phyloP scores from a whole-genome alignment of 1,140 invertebrate genomes.

The Chymomyza costata region DNA sequence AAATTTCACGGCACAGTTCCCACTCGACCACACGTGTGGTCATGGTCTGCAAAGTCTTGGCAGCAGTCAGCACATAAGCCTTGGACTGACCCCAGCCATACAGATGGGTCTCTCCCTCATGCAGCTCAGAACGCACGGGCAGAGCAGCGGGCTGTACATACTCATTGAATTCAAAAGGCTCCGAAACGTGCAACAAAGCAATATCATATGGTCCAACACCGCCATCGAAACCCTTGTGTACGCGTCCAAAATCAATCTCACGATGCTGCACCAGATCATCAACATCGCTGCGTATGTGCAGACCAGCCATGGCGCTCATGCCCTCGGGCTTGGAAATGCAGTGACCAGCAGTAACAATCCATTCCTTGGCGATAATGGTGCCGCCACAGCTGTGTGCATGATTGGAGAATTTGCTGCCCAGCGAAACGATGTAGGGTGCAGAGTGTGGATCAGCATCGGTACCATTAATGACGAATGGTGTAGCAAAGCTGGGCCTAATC shows the following conservation, averaged over 20 bases:
- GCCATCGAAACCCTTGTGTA: slow-evolving; percentile 77
- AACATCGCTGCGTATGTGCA: slow-evolving; percentile 45
- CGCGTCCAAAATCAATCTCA: slow-evolving; percentile 61
- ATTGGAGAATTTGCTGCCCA: slow-evolving; percentile 30
- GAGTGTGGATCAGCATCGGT: slow-evolving; percentile 53
- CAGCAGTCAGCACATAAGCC: slow-evolving; percentile 30
- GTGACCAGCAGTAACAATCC: slow-evolving; percentile 66
- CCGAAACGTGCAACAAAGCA: slow-evolving; percentile 78
- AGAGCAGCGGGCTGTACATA: slow-evolving; percentile 77
- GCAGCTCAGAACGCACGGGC: slow-evolving; percentile 71
- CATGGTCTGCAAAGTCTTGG: slow-evolving; percentile 74
- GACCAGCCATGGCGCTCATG: slow-evolving; percentile 63
- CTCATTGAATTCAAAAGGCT: slow-evolving; percentile 77
- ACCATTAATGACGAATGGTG: slow-evolving; percentile 68
- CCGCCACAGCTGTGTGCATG: slow-evolving; percentile 67
- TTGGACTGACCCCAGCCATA: slow-evolving; percentile 77
- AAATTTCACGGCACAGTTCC: slow-evolving; percentile 20
- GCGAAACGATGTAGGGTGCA: slow-evolving; percentile 70
- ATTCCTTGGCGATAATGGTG: slow-evolving; percentile 55
- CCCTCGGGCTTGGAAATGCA: slow-evolving; percentile 41
- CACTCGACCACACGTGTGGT: slow-evolving; percentile 71
- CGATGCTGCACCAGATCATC: slow-evolving; percentile 76
- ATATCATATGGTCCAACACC: slow-evolving; percentile 80
- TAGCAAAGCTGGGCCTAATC: slow-evolving; percentile 56
- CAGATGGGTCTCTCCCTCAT: slow-evolving; percentile 72